These are phyloP conservation scores for Odontamblyopus rebecca DNA, from an alignment of 2,797 vertebrate species.

Conservation along the genomic window DNA sequence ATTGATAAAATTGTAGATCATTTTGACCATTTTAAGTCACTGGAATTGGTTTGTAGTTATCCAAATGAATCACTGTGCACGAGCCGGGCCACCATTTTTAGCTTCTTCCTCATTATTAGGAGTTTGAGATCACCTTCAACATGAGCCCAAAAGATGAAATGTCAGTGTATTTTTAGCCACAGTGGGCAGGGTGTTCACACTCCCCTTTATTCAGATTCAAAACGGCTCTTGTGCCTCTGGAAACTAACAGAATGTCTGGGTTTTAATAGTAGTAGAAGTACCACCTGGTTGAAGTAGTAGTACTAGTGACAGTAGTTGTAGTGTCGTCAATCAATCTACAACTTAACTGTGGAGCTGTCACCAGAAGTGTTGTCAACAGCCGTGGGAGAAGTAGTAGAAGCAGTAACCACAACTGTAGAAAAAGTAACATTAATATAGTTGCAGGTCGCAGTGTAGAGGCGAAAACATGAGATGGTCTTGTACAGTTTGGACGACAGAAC, in stretches of 20 bases:
- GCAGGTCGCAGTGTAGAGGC: too few relatives aligned
- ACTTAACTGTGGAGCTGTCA: too few relatives aligned
- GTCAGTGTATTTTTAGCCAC: slow-evolving; percentile 7
- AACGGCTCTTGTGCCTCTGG: background rate
- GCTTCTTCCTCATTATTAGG: slow-evolving; percentile 3
- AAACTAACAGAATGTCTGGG: too few relatives aligned
- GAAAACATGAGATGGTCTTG: too few relatives aligned
- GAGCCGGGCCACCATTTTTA: background rate
- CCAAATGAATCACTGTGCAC: background rate
- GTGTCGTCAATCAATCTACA: too few relatives aligned
- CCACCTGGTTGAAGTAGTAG: background rate
- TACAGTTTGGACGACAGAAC: too few relatives aligned
- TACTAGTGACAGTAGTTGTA: background rate
- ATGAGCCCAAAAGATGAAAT: slow-evolving; percentile 9
- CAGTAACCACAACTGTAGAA: background rate
- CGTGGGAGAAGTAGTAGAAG: background rate
- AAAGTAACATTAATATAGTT: background rate
- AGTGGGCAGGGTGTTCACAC: background rate
- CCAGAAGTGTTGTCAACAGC: background rate
- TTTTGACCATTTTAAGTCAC: background rate
- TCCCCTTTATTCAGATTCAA: background rate
- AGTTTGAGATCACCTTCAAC: slow-evolving; percentile 8
- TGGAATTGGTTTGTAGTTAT: background rate
- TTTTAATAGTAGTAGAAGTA: too few relatives aligned
- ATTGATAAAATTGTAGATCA: too few relatives aligned